Evolutionary conservation across 2,888 invertebrate genomes (phyloP), one percentile per base, ranked within the genome.

Genomic region (Acleris laterana): DNA sequence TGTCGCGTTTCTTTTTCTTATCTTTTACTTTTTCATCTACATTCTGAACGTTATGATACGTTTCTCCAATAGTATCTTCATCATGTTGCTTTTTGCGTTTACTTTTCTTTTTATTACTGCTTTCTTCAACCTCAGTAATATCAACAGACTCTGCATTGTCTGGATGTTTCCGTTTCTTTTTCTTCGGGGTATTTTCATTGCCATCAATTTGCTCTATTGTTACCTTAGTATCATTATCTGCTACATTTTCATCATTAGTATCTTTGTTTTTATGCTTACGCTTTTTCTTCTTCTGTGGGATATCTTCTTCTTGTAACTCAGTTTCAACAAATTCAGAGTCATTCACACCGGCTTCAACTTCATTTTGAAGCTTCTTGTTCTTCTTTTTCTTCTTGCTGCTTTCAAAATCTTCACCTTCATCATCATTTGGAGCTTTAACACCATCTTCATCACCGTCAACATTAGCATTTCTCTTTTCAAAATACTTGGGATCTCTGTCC

Each of bases 401-500:
- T 38, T 60, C 56, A 32, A 3, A 53, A 19, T 3, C n/a, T 48
- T 63, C 53, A 56, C 20, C 55, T 1, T 7, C 49, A 48, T 38
- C 16, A 19, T 51, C 60, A 17, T 49, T 48, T 49, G 17, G 13
- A 38, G 57, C 5, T 59, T 52, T 20, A 32, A 11, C 19, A 6
- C 17, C 32, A 20, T 59, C 57, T 11, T 60, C 53, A 17, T 20
- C 42, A 44, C 4, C 44, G n/a, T 16, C n/a, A 32, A 11, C 17
- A 19, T 51, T 48, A 44, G 46, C 59, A 16, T 49, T 60, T 57
- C 60, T 64, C 68, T 82, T 89, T 13, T 84, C 84, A 50, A 83
- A 67, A 66, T 93, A 93, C 69, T 92, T 93, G 62, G 82, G 80
- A 70, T 94, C 85, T 80, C 95, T 93, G 83, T 97, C 97, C 76